Conservation (phyloP, 2,888 invertebrate genomes). For the Drosophila merina region DNA sequence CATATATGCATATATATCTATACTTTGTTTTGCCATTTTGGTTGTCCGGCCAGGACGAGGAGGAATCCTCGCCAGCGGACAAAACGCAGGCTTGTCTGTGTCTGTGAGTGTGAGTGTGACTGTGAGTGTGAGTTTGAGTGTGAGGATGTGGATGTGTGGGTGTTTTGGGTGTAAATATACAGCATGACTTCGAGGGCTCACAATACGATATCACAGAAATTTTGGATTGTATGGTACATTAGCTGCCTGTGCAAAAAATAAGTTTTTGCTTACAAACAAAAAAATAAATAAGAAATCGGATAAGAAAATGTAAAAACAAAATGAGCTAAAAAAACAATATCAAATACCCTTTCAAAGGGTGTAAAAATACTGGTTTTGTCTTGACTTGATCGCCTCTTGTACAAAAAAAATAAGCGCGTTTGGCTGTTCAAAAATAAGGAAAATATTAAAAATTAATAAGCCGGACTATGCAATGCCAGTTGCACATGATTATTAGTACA, state of each 20-base stretch:
- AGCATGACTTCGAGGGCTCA: constrained; percentile 35
- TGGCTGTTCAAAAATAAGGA: not conserved
- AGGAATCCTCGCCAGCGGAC: not conserved
- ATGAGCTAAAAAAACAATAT: not conserved
- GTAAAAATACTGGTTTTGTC: not conserved
- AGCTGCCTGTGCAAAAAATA: constrained; percentile 31
- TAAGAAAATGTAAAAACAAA: not conserved
- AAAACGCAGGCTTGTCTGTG: constrained; percentile 40
- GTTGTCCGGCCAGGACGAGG: constrained; percentile 3
- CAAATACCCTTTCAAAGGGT: not conserved
- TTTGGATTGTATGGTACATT: constrained; percentile 30
- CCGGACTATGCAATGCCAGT: constrained; percentile 38
- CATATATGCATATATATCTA: constrained; percentile 44
- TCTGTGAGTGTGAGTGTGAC: constrained; percentile 21
- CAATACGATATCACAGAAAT: constrained; percentile 25
- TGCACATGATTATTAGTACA: constrained; percentile 17
- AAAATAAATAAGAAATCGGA: constrained; percentile 1
- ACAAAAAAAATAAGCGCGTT: not conserved
- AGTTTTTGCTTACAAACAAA: not conserved
- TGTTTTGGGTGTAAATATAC: constrained; percentile 27
- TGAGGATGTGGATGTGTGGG: constrained; percentile 26
- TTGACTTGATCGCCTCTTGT: too few species aligned
- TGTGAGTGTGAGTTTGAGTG: constrained; percentile 15
- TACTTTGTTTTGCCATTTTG: constrained; percentile 33
- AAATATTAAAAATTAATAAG: not conserved